Evolutionary conservation across 2,113 vertebrate species (phyloP).

Genomic region (Limnothrissa miodon): DNA sequence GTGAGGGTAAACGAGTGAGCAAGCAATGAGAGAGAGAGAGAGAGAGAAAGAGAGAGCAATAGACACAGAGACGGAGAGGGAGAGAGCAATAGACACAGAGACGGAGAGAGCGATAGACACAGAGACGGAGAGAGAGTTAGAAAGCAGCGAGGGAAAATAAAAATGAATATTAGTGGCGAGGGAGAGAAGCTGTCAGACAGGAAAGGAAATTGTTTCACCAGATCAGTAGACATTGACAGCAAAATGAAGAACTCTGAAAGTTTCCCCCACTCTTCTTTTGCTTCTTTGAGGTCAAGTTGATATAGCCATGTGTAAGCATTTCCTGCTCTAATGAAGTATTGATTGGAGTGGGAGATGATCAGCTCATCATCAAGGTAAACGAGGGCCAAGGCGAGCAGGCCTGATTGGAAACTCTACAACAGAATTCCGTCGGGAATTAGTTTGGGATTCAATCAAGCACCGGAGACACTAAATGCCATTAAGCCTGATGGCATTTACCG

Average conservation of each 20-base stretch:
- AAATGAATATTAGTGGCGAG: too few relatives aligned
- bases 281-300: not conserved
- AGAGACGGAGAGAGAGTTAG: not conserved
- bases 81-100: not conserved
- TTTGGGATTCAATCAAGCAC: not conserved
- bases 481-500: not conserved
- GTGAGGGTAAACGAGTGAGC: slow-evolving; percentile 24
- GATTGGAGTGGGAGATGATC: not conserved
- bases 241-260: not conserved
- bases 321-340: slow-evolving; percentile 3
- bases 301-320: slow-evolving; percentile 3
- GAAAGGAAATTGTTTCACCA: not conserved
- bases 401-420: not conserved
- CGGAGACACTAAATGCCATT: not conserved
- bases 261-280: not conserved
- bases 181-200: not conserved
- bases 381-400: not conserved
- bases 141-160: not conserved
- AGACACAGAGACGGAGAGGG: slow-evolving; percentile 7
- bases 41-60: slow-evolving; percentile 23
- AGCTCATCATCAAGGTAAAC: not conserved
- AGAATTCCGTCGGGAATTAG: not conserved
- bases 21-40: slow-evolving; percentile 21
- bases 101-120: not conserved
- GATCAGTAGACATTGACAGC: not conserved